Evolutionary conservation across 1,140 invertebrate species (phyloP), one percentile per base, ranked within the genome.

Genomic region (Argopecten irradians): DNA sequence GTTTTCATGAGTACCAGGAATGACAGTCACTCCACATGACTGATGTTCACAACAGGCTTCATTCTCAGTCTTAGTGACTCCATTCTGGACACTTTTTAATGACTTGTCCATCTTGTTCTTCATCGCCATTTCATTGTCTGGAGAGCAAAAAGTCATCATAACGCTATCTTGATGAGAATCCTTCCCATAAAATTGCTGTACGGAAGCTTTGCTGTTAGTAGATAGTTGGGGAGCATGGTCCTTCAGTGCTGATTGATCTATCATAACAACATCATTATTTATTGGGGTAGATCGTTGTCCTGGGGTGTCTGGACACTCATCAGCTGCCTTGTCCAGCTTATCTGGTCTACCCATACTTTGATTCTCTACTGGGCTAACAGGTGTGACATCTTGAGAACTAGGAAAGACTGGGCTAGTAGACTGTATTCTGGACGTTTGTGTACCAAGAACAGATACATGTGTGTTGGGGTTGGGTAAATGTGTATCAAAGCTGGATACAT

Each of bases 11-110:
- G 93, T 92, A 3, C 92, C 91, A 5, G 93, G 93, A 85, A 93
- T 93, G 13, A 93, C 89, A 8, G 92, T 93, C n/a, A 94, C 91
- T 11, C 92, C 91, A 91, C 94, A 94, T 39, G 91, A 91, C 85
- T 93, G 88, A 86, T 86, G 90, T 85, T 90, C 88, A 90, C 94
- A 94, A 86, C 93, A 94, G 14, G 71, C 89, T 0, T 82, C 91
- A 11, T 36, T 32, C 8, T 8, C 33, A 34, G 34, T 16, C 28
- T 82, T 35, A 14, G n/a, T 34, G 22, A 82, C 16, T 35, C 14
- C 28, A 19, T 83, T n/a, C 16, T 7, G 39, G 0, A 35, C 71
- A 1, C 33, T 55, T 82, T 55, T 82, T 34, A 86, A 34, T 33
- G 85, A 39, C 32, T 35, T 34, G 11, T 86, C 85, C 55, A 14